Base-by-base conservation (phyloP, 1,140 invertebrate species). In the Pogonomyrmex barbatus region DNA sequence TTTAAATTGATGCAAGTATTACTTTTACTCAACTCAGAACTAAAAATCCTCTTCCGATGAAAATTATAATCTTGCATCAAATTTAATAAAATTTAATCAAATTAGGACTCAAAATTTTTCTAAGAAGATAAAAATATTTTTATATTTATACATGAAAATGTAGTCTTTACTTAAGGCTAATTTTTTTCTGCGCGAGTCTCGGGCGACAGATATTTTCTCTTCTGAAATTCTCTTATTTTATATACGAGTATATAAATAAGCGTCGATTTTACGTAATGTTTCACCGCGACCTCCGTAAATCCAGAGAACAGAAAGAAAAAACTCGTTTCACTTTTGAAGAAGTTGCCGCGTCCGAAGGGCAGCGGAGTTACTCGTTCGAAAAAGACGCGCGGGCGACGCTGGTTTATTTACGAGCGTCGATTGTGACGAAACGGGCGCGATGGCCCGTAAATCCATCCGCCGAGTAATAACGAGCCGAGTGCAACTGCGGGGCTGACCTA, bases 401-500 rank as follows among this genome's bases (percentile, higher is more conserved):
- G 24, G 24, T 84, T 68, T 89, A 87, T 90, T 90, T 87, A 87
- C 88, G 73, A 50, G 52, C 50, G 77, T 56, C 73, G 88, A 87
- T 89, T 76, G 88, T 84, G 88, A 89, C 85, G 78, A 87, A 89
- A 75, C 75, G 60, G 24, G 14, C 77, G 17, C 30, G 70, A 71
- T 85, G 62, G 87, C 84, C 85, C 88, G 77, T 89, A 89, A 89
- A 89, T 89, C 88, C 45, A 76, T 89, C 87, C 73, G 68, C 60
- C 77, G 86, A 68, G 77, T 89, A 87, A 89, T 89, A 89, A 89
- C 88, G 85, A 89, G 85, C 39, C 52, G 56, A 54, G 39, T 47
- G 42, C 39, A 39, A 33, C 39, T 50, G 36, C 62, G n/a, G 24
- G n/a, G 24, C 8, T 73, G 60, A 62, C 75, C 54, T 50, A 52